Base-by-base conservation (phyloP, 37 sponge, comb jelly and placozoan genomes). In the Hormiphora californensis region DNA sequence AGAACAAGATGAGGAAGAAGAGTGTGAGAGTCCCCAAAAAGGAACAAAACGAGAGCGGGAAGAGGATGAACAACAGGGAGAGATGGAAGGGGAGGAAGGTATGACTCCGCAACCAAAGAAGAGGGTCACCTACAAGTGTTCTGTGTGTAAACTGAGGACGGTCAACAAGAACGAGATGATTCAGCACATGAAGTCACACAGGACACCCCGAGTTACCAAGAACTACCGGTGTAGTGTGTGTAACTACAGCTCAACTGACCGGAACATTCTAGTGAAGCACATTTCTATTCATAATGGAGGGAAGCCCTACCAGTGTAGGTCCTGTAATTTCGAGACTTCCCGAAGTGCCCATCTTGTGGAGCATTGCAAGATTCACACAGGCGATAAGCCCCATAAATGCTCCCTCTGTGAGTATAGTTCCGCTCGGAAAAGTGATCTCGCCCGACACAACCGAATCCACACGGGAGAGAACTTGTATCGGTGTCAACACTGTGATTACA, bases 401-500 rank as follows among this genome's bases (percentile, higher is more conserved):
- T 51, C 81, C 28, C 81, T 73, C 46, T 73, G 81, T 31, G 81
- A 73, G 49, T 73, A 73, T 51, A 73, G 49, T 25, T 73, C 81
- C 27, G 81, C 81, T 7, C 44, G 81, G 39, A 73, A 73, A 31
- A 44, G 49, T 28, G 81, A 73, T 51, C 46, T 73, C 3, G 43
- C 81, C 46, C 81, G 81, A 1, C 81, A 73, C 46, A 73, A 73
- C 38, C 81, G 81, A 1, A 73, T 73, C 81, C 81, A 73, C 81
- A 73, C 81, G 27, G 81, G 81, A 3, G 81, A 73, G 38, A 73
- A 73, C 46, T 46, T 73, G 44, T 73, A 73, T 46, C 35, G 81
- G 39, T 73, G 81, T 41, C 81, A 73, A 51, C 81, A 73, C 81
- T 73, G 81, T 31, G 81, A 73, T 51, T 73, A 73, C 81, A 73